phyloP scores from a whole-genome alignment of 2,888 invertebrate genomes.

The Parnassius orleans region DNA sequence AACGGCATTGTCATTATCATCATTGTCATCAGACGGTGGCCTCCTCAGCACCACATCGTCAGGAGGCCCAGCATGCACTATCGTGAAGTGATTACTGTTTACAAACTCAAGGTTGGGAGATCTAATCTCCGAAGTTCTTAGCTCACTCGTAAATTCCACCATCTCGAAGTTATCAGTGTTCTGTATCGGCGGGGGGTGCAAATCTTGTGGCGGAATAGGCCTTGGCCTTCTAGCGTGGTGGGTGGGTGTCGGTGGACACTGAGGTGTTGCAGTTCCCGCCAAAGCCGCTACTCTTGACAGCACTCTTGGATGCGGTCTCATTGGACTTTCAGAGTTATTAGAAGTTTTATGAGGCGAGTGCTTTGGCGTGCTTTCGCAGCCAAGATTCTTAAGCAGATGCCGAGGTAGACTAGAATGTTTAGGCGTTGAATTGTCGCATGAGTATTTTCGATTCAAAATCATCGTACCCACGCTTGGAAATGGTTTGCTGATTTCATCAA shows the following conservation, averaged over 20 bases:
- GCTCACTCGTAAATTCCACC: constrained; percentile 72
- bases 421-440: constrained; percentile 66
- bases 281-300: constrained; percentile 81
- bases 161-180: constrained; percentile 70
- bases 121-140: constrained; percentile 75
- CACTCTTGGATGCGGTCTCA: constrained; percentile 83
- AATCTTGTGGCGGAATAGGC: constrained; percentile 79
- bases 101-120: constrained; percentile 79
- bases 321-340: constrained; percentile 59
- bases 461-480: constrained; percentile 66
- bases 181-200: constrained; percentile 78
- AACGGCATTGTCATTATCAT: constrained; percentile 70
- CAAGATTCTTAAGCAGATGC: constrained; percentile 67
- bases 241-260: constrained; percentile 93
- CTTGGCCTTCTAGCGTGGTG: constrained; percentile 88
- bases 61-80: constrained; percentile 74
- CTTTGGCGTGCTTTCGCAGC: constrained; percentile 67
- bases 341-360: constrained; percentile 62
- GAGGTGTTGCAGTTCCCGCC: constrained; percentile 80
- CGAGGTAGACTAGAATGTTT: constrained; percentile 73
- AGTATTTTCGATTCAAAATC: constrained; percentile 70
- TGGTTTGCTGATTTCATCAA: constrained; percentile 55
- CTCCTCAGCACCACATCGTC: constrained; percentile 74
- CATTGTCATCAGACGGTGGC: constrained; percentile 64
- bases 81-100: constrained; percentile 80